These are phyloP conservation scores for Octopus sinensis DNA, from an alignment of 1,140 invertebrate genomes.

Conservation along the genomic window DNA sequence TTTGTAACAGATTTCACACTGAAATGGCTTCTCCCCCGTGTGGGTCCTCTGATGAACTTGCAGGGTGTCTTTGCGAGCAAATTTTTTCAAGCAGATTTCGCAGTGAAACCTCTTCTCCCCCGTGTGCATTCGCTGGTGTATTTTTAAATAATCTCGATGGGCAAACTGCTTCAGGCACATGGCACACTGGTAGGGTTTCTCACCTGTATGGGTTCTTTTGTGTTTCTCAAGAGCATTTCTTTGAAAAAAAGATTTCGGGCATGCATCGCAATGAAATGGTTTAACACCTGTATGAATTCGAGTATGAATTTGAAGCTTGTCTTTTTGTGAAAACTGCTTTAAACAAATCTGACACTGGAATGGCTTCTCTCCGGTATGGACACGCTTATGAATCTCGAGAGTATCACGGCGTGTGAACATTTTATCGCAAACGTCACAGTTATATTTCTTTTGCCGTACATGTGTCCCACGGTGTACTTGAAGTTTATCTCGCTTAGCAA, in stretches of 20 bases:
- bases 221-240: constrained; percentile 41
- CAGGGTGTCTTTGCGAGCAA: background rate
- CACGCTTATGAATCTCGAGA: constrained; percentile 16
- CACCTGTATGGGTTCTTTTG: constrained; percentile 48
- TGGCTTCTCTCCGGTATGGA: constrained; percentile 17
- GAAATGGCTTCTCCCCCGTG: constrained; percentile 23
- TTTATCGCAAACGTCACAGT: constrained; percentile 53
- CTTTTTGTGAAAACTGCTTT: background rate
- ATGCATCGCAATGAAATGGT: background rate
- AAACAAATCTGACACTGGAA: background rate
- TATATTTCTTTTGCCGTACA: constrained; percentile 47
- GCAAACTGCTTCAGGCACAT: constrained; percentile 16
- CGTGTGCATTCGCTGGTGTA: background rate
- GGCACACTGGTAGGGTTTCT: constrained; percentile 31
- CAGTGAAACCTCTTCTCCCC: constrained; percentile 16
- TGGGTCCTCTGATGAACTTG: background rate
- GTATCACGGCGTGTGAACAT: constrained; percentile 18
- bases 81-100: background rate
- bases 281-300: constrained; percentile 10
- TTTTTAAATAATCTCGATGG: background rate
- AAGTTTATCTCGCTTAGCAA: constrained; percentile 36
- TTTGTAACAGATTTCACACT: constrained; percentile 25
- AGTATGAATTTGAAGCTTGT: background rate
- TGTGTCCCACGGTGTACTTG: constrained; percentile 52
- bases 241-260: constrained; percentile 11